phyloP scores from a whole-genome alignment of 2,888 invertebrate genomes.

The Cacoxenus indagator region DNA sequence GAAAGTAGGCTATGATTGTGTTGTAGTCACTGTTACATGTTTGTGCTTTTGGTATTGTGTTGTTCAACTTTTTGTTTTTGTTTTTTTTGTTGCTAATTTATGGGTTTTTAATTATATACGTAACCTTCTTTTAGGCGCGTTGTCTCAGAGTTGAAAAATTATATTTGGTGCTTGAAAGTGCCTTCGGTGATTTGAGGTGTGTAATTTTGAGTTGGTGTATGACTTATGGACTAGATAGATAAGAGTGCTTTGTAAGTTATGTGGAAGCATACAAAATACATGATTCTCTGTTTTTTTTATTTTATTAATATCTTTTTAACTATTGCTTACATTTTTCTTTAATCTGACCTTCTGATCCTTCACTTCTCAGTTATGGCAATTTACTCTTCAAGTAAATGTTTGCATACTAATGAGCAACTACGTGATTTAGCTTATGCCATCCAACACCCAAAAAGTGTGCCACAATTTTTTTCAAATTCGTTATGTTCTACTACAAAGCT shows the following conservation, averaged over 20 bases:
- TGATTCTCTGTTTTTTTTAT: too few relatives aligned
- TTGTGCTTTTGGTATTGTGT: neutral
- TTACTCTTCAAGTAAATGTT: neutral
- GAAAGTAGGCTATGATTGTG: neutral
- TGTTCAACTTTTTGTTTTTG: conserved; percentile 6
- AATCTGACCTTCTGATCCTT: too few relatives aligned
- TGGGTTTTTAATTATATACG: conserved; percentile 10
- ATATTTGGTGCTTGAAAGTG: neutral
- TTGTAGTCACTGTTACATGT: neutral
- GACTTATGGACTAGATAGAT: too few relatives aligned
- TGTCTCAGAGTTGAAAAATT: neutral
- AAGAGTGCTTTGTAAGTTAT: too few relatives aligned
- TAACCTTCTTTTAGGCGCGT: neutral
- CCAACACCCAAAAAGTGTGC: conserved; percentile 37
- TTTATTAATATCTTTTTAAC: too few relatives aligned
- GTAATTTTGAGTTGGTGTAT: neutral
- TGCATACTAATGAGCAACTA: neutral
- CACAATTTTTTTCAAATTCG: conserved; percentile 29
- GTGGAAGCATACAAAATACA: too few relatives aligned
- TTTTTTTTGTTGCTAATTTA: too few relatives aligned
- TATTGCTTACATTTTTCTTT: too few relatives aligned
- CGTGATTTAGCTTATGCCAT: neutral
- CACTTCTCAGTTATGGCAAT: neutral
- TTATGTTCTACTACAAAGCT: neutral
- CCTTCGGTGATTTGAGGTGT: neutral